These are phyloP conservation scores for Sus cebifrons DNA, from an alignment of 2,797 vertebrate species.

Conservation along the genomic window DNA sequence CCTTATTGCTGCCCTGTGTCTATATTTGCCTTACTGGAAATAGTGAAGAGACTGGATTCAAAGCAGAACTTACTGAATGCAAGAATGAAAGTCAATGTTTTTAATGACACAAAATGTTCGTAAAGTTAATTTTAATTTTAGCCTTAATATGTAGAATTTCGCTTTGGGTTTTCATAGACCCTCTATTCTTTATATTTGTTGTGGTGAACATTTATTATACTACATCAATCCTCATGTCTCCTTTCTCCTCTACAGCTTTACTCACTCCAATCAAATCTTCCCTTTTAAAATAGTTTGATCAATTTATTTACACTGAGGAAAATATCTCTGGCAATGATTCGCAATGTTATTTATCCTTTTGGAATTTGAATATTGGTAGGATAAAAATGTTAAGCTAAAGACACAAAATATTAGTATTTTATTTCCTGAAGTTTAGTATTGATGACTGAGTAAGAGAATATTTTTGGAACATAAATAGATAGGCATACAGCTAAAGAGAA, in stretches of 20 bases:
- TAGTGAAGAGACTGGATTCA: not conserved
- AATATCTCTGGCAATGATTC: not conserved
- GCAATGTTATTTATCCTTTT: not conserved
- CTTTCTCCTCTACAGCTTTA: not conserved
- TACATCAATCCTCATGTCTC: not conserved
- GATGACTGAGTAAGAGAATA: not conserved
- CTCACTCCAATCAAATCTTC: not conserved
- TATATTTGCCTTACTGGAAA: not conserved
- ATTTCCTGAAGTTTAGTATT: constrained; percentile 3
- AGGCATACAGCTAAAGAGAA: not conserved
- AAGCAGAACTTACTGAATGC: not conserved
- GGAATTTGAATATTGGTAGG: not conserved
- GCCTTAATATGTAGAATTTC: not conserved
- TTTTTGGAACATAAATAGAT: not conserved
- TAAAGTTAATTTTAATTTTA: not conserved
- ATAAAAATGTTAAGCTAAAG: not conserved
- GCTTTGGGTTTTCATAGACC: not conserved
- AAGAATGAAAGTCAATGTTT: not conserved
- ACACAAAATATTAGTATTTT: not conserved
- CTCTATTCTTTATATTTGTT: not conserved
- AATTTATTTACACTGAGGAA: not conserved
- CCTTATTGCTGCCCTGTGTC: not conserved
- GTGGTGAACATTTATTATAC: not conserved
- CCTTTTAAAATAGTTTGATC: not conserved
- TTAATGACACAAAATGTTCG: not conserved